These are phyloP conservation scores for Cetoscarus ocellatus DNA, from an alignment of 2,797 vertebrate genomes.

Conservation along the genomic window DNA sequence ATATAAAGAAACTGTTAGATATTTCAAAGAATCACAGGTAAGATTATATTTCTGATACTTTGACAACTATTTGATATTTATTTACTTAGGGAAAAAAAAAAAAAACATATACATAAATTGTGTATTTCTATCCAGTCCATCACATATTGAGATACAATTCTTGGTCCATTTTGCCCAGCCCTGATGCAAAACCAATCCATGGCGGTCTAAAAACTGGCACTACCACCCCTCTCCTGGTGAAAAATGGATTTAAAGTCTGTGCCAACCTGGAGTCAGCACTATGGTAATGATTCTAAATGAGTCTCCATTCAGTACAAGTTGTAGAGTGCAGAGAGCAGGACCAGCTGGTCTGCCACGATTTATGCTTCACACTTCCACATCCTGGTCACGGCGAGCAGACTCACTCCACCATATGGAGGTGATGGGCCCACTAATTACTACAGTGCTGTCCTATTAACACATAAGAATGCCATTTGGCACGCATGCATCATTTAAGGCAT, in stretches of 20 bases:
- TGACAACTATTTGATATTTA: too few species aligned
- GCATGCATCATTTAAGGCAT: constrained; percentile 67
- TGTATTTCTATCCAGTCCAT: too few species aligned
- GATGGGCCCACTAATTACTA: constrained; percentile 76
- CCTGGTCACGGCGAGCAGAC: constrained; percentile 64
- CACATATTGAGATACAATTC: too few species aligned
- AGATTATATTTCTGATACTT: too few species aligned
- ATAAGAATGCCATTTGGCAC: constrained; percentile 69
- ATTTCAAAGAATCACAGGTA: too few species aligned
- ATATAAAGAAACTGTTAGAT: too few species aligned
- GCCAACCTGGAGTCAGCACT: constrained; percentile 49
- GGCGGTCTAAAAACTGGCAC: background rate
- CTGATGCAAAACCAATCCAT: background rate
- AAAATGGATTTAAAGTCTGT: constrained; percentile 9
- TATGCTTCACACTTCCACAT: constrained; percentile 59
- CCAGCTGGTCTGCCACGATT: constrained; percentile 69
- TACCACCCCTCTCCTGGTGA: constrained; percentile 1
- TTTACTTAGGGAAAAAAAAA: too few species aligned
- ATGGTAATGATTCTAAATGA: constrained; percentile 43
- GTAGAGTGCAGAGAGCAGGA: constrained; percentile 47
- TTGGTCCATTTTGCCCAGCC: too few species aligned
- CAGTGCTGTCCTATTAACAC: constrained; percentile 74
- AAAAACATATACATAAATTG: too few species aligned
- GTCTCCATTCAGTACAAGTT: constrained; percentile 27
- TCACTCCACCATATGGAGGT: constrained; percentile 71